phyloP scores from a whole-genome alignment of 2,888 invertebrate species.

The Gerosis bhagava region DNA sequence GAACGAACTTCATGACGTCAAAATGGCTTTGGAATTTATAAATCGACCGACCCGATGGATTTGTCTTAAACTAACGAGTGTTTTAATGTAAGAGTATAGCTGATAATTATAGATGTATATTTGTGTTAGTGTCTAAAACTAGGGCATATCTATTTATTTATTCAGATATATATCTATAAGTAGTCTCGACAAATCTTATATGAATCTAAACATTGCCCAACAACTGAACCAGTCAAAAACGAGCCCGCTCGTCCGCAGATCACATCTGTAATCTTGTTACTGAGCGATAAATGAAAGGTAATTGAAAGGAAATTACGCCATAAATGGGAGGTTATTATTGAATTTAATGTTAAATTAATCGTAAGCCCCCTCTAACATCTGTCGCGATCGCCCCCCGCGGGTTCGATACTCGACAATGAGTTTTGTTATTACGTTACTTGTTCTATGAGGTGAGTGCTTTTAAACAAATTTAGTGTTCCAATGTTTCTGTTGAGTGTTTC shows the following conservation, averaged over 20 bases:
- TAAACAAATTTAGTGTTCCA: constrained; percentile 4
- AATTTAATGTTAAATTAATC: constrained; percentile 81
- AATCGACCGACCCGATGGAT: too few species aligned
- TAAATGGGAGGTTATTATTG: constrained; percentile 80
- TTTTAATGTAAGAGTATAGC: too few species aligned
- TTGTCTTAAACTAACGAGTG: too few species aligned
- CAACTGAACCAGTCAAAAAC: neutral
- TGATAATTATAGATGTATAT: too few species aligned
- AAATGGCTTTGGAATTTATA: too few species aligned
- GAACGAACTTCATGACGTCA: too few species aligned
- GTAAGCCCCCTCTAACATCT: constrained; percentile 68
- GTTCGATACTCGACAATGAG: constrained; percentile 37
- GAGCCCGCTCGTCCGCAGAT: constrained; percentile 37
- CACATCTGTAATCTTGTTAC: constrained; percentile 68
- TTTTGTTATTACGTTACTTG: constrained; percentile 42
- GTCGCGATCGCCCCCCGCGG: constrained; percentile 50
- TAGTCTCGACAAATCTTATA: too few species aligned
- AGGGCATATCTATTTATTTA: too few species aligned
- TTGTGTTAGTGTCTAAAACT: too few species aligned
- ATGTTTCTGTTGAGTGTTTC: too few species aligned
- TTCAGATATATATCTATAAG: too few species aligned
- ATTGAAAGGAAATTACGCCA: constrained; percentile 81
- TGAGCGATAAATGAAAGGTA: constrained; percentile 77
- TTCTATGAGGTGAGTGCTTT: constrained; percentile 33
- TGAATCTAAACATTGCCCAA: too few species aligned